These are phyloP conservation scores for Volucella zonaria DNA, from an alignment of 2,888 invertebrate genomes.

Conservation along the genomic window DNA sequence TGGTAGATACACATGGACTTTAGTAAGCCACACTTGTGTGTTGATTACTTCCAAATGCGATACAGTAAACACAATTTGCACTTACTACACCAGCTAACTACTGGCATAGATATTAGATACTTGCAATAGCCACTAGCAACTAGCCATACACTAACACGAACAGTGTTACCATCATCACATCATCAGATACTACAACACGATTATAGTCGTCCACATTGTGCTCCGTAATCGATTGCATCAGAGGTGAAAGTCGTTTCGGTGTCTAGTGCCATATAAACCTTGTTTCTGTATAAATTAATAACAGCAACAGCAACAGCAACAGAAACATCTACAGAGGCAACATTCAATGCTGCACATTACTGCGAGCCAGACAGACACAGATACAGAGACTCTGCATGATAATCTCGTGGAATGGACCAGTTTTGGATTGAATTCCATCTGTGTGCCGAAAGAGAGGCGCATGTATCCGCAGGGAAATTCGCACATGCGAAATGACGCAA, in stretches of 20 bases:
- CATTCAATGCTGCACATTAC: slow-evolving; percentile 2
- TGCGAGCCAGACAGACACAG: not conserved
- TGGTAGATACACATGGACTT: not conserved
- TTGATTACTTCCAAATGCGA: slow-evolving; percentile 21
- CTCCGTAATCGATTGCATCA: slow-evolving; percentile 73
- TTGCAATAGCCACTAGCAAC: slow-evolving; percentile 8
- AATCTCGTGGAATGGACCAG: no score
- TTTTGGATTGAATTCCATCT: not conserved
- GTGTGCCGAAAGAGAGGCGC: not conserved
- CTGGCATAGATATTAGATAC: slow-evolving; percentile 53
- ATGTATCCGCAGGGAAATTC: slow-evolving; percentile 39
- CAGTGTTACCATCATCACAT: slow-evolving; percentile 36
- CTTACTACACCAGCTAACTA: slow-evolving; percentile 18
- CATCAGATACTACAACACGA: slow-evolving; percentile 27
- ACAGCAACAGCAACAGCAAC: slow-evolving; percentile 39
- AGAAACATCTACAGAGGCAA: slow-evolving; percentile 10
- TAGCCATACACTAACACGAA: slow-evolving; percentile 19
- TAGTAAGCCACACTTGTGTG: slow-evolving; percentile 5
- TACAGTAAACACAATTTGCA: slow-evolving; percentile 48
- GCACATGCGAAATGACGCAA: slow-evolving; percentile 50
- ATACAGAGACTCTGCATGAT: no score
- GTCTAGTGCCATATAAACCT: slow-evolving; percentile 74
- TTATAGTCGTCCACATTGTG: slow-evolving; percentile 63
- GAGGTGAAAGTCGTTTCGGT: slow-evolving; percentile 74
- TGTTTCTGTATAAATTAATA: slow-evolving; percentile 73